Evolutionary conservation across 2,113 vertebrate species (phyloP), one percentile per base, ranked within the genome.

Genomic region (Rhabdornis inornatus): DNA sequence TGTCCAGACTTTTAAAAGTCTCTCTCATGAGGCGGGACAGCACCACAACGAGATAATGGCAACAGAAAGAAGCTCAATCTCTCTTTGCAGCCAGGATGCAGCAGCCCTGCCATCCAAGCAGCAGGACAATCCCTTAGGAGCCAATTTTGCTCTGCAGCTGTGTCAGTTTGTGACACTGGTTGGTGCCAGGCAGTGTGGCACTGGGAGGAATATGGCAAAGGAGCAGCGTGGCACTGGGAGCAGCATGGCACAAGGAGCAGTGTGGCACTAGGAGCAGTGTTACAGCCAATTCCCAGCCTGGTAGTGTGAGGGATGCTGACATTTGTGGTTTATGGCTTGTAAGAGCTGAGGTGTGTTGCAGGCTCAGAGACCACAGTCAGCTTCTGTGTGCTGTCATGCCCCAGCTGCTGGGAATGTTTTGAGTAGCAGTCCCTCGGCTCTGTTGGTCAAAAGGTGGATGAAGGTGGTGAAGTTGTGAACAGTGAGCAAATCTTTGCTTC

Each of bases 401-500:
- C 68, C 84, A 91, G 94, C 75, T 83, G 84, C 84, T 88, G 61
- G 70, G 72, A 89, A 39, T 59, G 66, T 64, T 94, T 91, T 85
- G 77, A 95, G 82, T 37, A 89, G 87, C 74, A 89, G 57, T 71
- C 84, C 70, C 92, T 76, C 40, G 94, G 84, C 84, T 94, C 84
- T 79, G 24, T 85, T 95, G 90, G 82, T 96, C 94, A 85, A 91
- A 96, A 94, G 87, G 84, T 91, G 90, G 78, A 87, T 84, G 78
- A 82, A 92, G 65, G 90, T 87, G 78, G 85, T 90, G 84, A 85
- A 90, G 79, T 88, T 93, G 75, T 93, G 90, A 95, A 96, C 53
- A 95, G 85, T 79, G 84, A 95, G 45, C n/a, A 82, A 93, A 93
- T 93, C 65, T 89, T 84, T 64, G 53, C 66, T 94, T 93, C 66